phyloP scores from a whole-genome alignment of 2,797 vertebrate genomes.

The Myioborus miniatus region DNA sequence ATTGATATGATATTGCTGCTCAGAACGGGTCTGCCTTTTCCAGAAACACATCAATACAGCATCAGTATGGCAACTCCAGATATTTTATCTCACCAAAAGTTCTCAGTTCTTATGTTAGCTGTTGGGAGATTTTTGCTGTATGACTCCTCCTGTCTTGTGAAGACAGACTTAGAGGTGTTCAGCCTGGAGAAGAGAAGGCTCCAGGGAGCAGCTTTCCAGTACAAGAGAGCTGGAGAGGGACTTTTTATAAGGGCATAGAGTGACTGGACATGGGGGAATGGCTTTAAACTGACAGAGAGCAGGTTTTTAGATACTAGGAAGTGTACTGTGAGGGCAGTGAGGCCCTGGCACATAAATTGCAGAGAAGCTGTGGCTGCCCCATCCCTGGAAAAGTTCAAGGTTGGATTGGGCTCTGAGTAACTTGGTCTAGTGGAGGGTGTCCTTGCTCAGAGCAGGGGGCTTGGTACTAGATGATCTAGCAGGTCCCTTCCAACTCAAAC shows the following conservation, averaged over 20 bases:
- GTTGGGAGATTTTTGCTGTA: background rate
- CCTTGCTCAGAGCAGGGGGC: background rate
- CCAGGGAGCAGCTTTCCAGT: background rate
- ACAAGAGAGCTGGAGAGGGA: background rate
- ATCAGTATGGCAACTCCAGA: background rate
- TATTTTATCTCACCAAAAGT: background rate
- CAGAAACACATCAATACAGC: background rate
- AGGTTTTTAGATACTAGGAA: background rate
- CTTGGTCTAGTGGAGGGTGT: background rate
- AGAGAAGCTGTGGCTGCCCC: background rate
- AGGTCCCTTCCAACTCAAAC: background rate
- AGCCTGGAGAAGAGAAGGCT: background rate
- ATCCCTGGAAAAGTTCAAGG: background rate
- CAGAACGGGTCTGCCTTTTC: background rate
- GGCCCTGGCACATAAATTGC: background rate
- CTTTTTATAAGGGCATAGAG: background rate
- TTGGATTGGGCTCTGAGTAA: background rate
- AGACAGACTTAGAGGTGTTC: background rate
- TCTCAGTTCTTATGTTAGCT: background rate
- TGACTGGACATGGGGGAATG: too few species aligned
- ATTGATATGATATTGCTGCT: background rate
- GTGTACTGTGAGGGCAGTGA: background rate
- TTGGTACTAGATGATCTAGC: background rate
- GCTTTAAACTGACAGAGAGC: background rate
- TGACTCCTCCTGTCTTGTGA: background rate